phyloP scores from a whole-genome alignment of 2,888 invertebrate genomes.

The Norana najaformis region DNA sequence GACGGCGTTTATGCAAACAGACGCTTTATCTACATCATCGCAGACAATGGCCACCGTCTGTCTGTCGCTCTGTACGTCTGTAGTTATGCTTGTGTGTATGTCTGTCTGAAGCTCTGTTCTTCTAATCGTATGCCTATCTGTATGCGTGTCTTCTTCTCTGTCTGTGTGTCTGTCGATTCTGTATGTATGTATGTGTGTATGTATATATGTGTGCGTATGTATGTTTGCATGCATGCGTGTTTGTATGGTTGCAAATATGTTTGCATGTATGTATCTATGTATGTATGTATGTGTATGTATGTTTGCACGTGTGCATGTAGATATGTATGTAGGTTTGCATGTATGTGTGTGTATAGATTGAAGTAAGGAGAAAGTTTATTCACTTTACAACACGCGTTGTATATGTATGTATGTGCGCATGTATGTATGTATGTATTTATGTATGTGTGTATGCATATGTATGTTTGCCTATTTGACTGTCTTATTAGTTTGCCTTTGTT shows the following conservation, averaged over 20 bases:
- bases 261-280: too few species aligned
- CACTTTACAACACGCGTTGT: too few species aligned
- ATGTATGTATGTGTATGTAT: too few species aligned
- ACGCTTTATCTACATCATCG: background rate
- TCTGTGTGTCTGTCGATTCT: background rate
- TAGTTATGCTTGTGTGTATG: background rate
- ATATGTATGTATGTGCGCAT: too few species aligned
- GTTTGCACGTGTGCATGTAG: background rate
- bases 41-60: background rate
- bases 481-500: background rate
- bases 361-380: too few species aligned
- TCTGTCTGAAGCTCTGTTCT: background rate
- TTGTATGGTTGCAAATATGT: too few species aligned
- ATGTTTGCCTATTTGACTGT: background rate
- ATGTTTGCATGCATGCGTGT: too few species aligned
- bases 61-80: too few species aligned
- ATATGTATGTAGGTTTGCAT: background rate
- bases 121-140: background rate
- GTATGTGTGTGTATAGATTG: too few species aligned
- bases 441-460: too few species aligned
- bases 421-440: too few species aligned
- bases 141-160: background rate
- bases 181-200: background rate
- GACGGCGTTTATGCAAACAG: conserved; percentile 7
- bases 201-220: too few species aligned